phyloP scores from a whole-genome alignment of 2,797 vertebrate genomes.

The Emys orbicularis region DNA sequence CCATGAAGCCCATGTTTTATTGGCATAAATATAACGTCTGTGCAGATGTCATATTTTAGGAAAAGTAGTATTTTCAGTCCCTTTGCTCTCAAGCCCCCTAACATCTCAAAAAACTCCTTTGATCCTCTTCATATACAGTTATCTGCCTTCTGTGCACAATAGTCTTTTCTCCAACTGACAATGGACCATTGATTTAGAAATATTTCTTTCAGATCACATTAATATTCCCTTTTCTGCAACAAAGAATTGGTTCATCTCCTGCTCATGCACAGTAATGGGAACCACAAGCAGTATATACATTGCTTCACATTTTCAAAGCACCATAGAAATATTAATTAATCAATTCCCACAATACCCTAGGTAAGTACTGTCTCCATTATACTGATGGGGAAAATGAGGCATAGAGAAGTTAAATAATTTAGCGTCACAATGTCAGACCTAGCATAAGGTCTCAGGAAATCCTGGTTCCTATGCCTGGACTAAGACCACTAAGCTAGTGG shows the following conservation, averaged over 20 bases:
- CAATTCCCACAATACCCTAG: too few relatives aligned
- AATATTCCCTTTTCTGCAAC: background rate
- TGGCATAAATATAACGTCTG: background rate
- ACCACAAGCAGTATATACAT: background rate
- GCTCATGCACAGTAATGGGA: background rate
- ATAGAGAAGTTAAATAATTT: background rate
- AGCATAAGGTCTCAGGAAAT: background rate
- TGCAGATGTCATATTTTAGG: too few relatives aligned
- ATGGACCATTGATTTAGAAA: background rate
- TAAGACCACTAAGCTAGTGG: background rate
- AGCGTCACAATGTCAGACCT: background rate
- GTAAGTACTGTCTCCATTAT: background rate
- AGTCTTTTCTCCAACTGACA: background rate
- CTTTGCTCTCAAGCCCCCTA: background rate
- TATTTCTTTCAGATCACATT: background rate
- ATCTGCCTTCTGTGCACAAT: background rate
- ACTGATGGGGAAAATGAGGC: background rate
- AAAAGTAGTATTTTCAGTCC: background rate
- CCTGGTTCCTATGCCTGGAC: background rate
- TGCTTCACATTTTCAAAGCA: background rate
- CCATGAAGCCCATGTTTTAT: background rate
- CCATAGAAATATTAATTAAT: background rate
- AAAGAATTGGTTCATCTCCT: background rate
- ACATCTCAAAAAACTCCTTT: background rate
- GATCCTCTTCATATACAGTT: background rate